Conservation (phyloP, 2,113 vertebrate species). For the Plotosus lineatus region DNA sequence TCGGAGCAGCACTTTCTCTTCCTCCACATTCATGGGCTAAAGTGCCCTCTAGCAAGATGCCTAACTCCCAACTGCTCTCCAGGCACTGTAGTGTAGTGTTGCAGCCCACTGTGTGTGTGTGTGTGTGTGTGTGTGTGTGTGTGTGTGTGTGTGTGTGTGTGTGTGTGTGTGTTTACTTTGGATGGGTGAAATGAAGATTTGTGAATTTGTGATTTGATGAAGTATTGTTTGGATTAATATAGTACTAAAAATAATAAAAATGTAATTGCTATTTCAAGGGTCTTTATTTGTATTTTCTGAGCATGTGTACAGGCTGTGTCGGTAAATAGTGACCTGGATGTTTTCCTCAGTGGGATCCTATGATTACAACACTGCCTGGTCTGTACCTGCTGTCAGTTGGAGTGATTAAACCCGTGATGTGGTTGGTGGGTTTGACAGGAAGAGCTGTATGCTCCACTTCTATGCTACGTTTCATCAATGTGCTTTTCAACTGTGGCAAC, state of each 20-base stretch:
- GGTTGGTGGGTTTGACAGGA: slow-evolving; percentile 83
- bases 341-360: slow-evolving; percentile 88
- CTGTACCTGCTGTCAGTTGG: slow-evolving; percentile 90
- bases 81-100: no score
- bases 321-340: not conserved
- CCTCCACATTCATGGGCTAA: no score
- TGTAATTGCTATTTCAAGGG: not conserved
- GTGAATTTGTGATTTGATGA: no score
- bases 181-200: no score
- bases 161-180: no score
- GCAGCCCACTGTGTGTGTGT: no score
- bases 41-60: no score
- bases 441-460: slow-evolving; percentile 83
- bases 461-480: slow-evolving; percentile 93
- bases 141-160: no score
- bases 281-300: not conserved
- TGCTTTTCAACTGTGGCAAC: slow-evolving; percentile 91
- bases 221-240: no score
- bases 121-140: no score
- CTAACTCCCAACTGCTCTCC: no score
- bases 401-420: slow-evolving; percentile 81
- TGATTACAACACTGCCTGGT: slow-evolving; percentile 95
- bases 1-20: no score
- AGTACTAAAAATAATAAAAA: not conserved
- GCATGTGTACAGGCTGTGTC: not conserved